Evolutionary conservation across 2,797 vertebrate genomes (phyloP).

Genomic region (Denticeps clupeoides): DNA sequence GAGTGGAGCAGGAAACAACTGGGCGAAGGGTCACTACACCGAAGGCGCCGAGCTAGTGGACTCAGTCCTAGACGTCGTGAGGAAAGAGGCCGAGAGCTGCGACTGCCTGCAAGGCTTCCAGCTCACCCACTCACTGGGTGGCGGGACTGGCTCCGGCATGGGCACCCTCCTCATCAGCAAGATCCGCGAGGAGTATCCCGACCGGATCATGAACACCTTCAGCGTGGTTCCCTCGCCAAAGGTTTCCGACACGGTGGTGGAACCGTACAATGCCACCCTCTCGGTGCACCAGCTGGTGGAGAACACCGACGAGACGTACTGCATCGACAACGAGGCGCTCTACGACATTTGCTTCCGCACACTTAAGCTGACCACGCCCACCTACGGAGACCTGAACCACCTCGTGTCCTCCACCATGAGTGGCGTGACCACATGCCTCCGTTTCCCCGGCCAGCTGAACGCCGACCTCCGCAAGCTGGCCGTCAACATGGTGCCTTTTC

Average conservation of each 20-base stretch:
- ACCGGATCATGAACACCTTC: constrained; percentile 74
- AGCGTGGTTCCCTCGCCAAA: constrained; percentile 69
- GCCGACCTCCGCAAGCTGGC: constrained; percentile 72
- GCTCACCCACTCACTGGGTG: constrained; percentile 68
- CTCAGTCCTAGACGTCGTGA: constrained; percentile 33
- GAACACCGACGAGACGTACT: constrained; percentile 86
- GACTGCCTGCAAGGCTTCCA: constrained; percentile 60
- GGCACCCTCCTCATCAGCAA: constrained; percentile 72
- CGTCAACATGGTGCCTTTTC: constrained; percentile 80
- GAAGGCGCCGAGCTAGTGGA: constrained; percentile 67
- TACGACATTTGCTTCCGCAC: constrained; percentile 82
- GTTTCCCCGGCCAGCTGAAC: constrained; percentile 75
- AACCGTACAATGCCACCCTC: constrained; percentile 82
- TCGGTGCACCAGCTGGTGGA: constrained; percentile 87
- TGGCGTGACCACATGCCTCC: constrained; percentile 72
- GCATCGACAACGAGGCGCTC: constrained; percentile 85
- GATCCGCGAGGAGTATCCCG: constrained; percentile 70
- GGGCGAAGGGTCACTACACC: constrained; percentile 77
- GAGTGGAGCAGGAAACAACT: constrained; percentile 76
- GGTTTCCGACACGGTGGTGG: constrained; percentile 73
- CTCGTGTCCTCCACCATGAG: constrained; percentile 77
- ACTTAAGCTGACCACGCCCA: constrained; percentile 72
- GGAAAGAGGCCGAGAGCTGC: constrained; percentile 34
- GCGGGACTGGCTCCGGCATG: constrained; percentile 70
- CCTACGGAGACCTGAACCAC: constrained; percentile 77